phyloP scores from a whole-genome alignment of 1,140 invertebrate species.

The Drosophila mauritiana region DNA sequence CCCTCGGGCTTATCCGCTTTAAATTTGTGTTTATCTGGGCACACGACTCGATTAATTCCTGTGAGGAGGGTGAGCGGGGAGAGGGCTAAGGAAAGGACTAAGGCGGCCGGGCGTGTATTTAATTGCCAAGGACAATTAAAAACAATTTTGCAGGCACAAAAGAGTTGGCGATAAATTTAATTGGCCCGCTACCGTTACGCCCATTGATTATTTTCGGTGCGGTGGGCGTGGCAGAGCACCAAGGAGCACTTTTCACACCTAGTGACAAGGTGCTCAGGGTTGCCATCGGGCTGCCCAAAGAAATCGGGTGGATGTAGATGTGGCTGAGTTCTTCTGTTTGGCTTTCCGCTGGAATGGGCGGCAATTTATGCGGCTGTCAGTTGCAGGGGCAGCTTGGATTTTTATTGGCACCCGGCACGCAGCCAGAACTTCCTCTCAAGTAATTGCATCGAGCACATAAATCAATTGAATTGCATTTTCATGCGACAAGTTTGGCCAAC shows the following conservation, averaged over 20 bases:
- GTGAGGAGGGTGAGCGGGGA: neutral
- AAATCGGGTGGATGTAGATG: conserved; percentile 7
- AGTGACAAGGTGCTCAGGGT: conserved; percentile 63
- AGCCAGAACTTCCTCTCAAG: conserved; percentile 61
- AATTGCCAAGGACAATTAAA: conserved; percentile 80
- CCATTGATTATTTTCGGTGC: conserved; percentile 57
- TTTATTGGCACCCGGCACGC: conserved; percentile 77
- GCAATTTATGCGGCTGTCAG: conserved; percentile 81
- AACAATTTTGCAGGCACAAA: conserved; percentile 78
- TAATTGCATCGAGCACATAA: conserved; percentile 82
- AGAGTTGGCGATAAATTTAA: conserved; percentile 78
- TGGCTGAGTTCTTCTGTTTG: neutral
- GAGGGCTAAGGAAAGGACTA: conserved; percentile 7
- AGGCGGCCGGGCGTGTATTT: conserved; percentile 65
- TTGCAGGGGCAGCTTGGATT: conserved; percentile 71
- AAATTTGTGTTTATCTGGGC: conserved; percentile 58
- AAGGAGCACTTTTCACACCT: conserved; percentile 72
- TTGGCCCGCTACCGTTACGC: conserved; percentile 69
- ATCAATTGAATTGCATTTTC: conserved; percentile 83
- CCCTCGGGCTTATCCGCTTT: conserved; percentile 30
- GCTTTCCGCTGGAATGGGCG: conserved; percentile 27
- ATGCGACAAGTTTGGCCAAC: conserved; percentile 80
- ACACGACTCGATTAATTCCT: conserved; percentile 43
- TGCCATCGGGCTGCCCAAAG: conserved; percentile 12
- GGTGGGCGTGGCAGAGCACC: conserved; percentile 28